Evolutionary conservation across 2,888 invertebrate species (phyloP).

Genomic region (Pogonocherus hispidulus): DNA sequence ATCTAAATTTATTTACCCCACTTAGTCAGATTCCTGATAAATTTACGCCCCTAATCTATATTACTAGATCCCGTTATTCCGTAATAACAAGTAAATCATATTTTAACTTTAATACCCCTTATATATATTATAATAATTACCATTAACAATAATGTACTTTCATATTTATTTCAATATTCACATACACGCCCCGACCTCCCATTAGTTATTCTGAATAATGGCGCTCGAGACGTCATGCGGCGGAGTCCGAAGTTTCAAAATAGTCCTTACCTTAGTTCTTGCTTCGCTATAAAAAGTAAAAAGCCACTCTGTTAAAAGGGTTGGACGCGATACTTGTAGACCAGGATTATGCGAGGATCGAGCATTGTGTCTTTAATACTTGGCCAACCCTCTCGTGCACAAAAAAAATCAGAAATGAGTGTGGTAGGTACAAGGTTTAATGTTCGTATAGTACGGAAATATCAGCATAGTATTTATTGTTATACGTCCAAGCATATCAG

Average conservation of each 20-base stretch:
- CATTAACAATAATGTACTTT: neutral
- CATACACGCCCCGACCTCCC: conserved; percentile 51
- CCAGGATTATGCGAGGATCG: conserved; percentile 3
- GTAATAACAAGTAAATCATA: too few relatives aligned
- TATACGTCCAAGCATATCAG: too few relatives aligned
- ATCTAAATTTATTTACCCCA: neutral
- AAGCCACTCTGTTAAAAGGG: conserved; percentile 5
- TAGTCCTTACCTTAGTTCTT: neutral
- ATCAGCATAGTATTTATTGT: too few relatives aligned
- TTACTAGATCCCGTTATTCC: too few relatives aligned
- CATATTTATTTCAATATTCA: conserved; percentile 44
- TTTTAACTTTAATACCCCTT: too few relatives aligned
- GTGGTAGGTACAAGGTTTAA: neutral
- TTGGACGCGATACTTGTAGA: too few relatives aligned
- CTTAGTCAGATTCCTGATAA: too few relatives aligned
- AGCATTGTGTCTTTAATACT: conserved; percentile 10
- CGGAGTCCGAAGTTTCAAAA: neutral
- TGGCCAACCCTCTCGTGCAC: neutral
- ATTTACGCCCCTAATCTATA: too few relatives aligned
- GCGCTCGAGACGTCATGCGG: conserved; percentile 48
- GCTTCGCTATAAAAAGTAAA: conserved; percentile 2
- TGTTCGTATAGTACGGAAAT: neutral
- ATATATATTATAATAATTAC: too few relatives aligned
- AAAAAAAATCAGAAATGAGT: neutral
- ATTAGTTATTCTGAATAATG: conserved; percentile 59